Percentiles rank a stretch among this genome's conserved stretches.
Conservation (phyloP, 1,140 invertebrate genomes). For the Cheumatopsyche charites region DNA sequence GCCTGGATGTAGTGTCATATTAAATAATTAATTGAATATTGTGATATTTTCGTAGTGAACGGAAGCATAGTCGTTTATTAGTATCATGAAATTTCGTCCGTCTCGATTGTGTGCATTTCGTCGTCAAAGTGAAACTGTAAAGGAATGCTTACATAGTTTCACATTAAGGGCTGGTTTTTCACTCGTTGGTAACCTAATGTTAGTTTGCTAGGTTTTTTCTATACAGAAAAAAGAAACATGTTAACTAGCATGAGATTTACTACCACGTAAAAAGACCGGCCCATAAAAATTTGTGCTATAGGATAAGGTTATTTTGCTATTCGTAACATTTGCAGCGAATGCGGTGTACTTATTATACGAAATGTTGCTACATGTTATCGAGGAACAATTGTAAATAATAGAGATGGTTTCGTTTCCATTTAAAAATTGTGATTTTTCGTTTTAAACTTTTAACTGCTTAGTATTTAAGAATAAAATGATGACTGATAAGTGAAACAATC, state of each 20-base stretch:
- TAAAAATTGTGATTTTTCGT: constrained; percentile 19
- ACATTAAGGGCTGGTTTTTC: too few species aligned
- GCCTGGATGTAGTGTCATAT: constrained; percentile 22
- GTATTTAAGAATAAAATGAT: not conserved
- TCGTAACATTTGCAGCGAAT: too few species aligned
- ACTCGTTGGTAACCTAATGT: too few species aligned
- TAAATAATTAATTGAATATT: constrained; percentile 26
- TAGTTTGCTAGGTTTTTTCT: too few species aligned
- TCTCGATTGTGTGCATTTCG: not conserved
- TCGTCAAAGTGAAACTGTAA: not conserved
- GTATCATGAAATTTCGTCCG: constrained; percentile 1
- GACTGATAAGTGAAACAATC: constrained; percentile 3
- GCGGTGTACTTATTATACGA: not conserved
- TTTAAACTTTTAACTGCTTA: constrained; percentile 7
- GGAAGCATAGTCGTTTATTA: not conserved
- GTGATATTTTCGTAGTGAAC: constrained; percentile 37
- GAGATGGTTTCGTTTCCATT: constrained; percentile 17
- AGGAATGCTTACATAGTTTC: too few species aligned
- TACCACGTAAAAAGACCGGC: too few species aligned
- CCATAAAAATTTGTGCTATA: too few species aligned
- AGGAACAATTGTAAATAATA: not conserved
- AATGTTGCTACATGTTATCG: not conserved
- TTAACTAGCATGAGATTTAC: too few species aligned
- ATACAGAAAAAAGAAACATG: too few species aligned
- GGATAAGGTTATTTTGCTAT: too few species aligned